Percentiles rank a stretch among this genome's conserved stretches.
These are phyloP conservation scores for Cliona cf. orientalis DNA, from an alignment of 37 sponge, comb jelly and placozoan genomes.

Conservation along the genomic window DNA sequence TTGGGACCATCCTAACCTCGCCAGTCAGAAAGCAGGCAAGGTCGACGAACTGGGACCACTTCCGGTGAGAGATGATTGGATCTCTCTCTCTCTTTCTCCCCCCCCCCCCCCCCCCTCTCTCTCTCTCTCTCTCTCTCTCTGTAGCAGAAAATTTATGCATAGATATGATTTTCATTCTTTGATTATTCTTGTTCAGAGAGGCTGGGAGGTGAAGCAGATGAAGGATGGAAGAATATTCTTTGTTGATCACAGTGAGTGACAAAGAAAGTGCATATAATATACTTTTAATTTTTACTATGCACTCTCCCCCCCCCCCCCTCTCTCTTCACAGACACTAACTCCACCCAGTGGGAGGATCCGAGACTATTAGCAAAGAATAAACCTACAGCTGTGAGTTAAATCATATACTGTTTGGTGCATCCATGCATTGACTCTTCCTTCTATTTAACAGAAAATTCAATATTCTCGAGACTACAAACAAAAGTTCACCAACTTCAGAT, in stretches of 20 bases:
- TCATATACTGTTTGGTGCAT: neutral
- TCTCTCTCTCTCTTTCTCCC: conserved; percentile 9
- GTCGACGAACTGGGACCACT: conserved; percentile 54
- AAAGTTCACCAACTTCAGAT: conserved; percentile 81
- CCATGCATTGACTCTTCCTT: neutral
- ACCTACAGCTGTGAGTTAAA: conserved; percentile 62
- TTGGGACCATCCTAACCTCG: conserved; percentile 66
- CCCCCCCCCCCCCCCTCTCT: neutral
- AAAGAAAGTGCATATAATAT: too few species aligned
- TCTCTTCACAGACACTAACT: conserved; percentile 55
- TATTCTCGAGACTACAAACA: conserved; percentile 89
- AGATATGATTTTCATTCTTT: neutral
- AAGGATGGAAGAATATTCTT: conserved; percentile 84
- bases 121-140: conserved; percentile 13
- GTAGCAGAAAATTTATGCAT: neutral
- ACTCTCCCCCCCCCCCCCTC: neutral
- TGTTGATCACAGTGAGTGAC: conserved; percentile 89
- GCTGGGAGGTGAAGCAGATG: conserved; percentile 90
- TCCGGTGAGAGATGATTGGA: conserved; percentile 6
- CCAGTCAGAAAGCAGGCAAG: conserved; percentile 27
- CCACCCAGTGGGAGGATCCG: conserved; percentile 96
- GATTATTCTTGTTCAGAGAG: conserved; percentile 55
- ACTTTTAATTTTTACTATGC: neutral
- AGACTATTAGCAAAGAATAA: conserved; percentile 60
- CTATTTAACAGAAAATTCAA: conserved; percentile 47